phyloP scores from a whole-genome alignment of 2,888 invertebrate genomes.

The Lasiommata megera region DNA sequence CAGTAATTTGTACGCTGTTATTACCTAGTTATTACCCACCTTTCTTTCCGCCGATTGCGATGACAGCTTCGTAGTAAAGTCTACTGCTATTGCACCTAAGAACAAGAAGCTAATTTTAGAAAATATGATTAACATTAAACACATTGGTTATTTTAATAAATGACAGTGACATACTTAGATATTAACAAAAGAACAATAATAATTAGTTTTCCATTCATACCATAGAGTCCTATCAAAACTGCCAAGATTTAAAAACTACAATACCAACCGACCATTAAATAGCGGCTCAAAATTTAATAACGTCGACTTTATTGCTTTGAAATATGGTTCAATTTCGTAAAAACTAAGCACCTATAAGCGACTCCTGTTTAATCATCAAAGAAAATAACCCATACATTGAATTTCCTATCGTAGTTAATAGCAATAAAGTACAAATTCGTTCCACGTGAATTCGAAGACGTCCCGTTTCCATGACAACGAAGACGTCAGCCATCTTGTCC shows the following conservation, averaged over 20 bases:
- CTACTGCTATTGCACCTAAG: constrained; percentile 43
- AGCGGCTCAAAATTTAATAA: constrained; percentile 20
- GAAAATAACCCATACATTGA: constrained; percentile 19
- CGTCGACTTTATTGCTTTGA: constrained; percentile 29
- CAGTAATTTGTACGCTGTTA: too few relatives aligned
- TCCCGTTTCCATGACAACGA: constrained; percentile 57
- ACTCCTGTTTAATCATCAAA: constrained; percentile 21
- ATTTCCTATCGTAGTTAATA: constrained; percentile 32
- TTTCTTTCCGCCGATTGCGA: constrained; percentile 41
- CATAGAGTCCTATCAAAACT: neutral
- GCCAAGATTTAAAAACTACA: constrained; percentile 1
- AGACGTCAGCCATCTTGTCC: constrained; percentile 69
- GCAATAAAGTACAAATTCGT: constrained; percentile 40
- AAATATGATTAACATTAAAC: too few relatives aligned
- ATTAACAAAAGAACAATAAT: neutral
- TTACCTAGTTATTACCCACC: constrained; percentile 37
- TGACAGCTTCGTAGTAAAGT: constrained; percentile 46
- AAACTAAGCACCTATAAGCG: constrained; percentile 1
- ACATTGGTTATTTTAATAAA: too few relatives aligned
- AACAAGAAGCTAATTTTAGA: neutral
- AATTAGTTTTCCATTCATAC: neutral
- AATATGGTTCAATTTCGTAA: constrained; percentile 35
- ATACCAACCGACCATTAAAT: constrained; percentile 10
- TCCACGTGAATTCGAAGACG: constrained; percentile 46
- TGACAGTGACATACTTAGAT: neutral